Percentiles rank a stretch among this genome's conserved stretches.
These are phyloP conservation scores for Anguilla megastoma DNA, from an alignment of 2,797 vertebrate species.

Conservation along the genomic window DNA sequence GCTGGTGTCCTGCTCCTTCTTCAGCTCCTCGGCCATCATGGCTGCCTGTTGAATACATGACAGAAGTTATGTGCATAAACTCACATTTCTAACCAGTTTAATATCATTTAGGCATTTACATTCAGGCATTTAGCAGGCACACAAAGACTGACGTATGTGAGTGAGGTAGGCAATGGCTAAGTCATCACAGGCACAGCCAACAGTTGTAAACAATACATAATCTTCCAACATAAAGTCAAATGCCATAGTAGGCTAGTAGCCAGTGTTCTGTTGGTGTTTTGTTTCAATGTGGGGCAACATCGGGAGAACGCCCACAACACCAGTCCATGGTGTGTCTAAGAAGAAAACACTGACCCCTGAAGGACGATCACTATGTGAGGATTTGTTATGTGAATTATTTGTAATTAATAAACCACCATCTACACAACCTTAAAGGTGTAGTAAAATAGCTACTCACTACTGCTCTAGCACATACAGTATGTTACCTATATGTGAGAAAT, in stretches of 20 bases:
- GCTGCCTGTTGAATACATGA: slow-evolving; percentile 73
- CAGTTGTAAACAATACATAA: too few relatives aligned
- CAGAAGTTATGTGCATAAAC: background rate
- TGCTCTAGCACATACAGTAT: background rate
- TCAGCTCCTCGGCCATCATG: slow-evolving; percentile 94
- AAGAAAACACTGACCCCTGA: background rate
- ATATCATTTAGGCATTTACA: background rate
- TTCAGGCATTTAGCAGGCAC: background rate
- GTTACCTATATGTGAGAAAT: background rate
- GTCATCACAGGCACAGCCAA: background rate
- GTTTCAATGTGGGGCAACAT: background rate
- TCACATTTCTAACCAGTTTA: slow-evolving; percentile 12
- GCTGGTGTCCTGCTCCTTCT: slow-evolving; percentile 92
- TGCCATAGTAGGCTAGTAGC: background rate
- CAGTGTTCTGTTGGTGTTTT: background rate
- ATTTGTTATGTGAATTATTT: background rate
- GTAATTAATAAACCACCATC: background rate
- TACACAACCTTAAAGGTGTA: too few relatives aligned
- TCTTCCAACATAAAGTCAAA: too few relatives aligned
- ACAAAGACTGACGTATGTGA: background rate
- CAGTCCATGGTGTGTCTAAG: background rate
- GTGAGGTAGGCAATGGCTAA: too few relatives aligned
- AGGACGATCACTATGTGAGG: background rate
- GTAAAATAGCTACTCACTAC: background rate
- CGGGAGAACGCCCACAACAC: background rate